Conservation (phyloP, 2,888 invertebrate species). For the Conops quadrifasciatus region DNA sequence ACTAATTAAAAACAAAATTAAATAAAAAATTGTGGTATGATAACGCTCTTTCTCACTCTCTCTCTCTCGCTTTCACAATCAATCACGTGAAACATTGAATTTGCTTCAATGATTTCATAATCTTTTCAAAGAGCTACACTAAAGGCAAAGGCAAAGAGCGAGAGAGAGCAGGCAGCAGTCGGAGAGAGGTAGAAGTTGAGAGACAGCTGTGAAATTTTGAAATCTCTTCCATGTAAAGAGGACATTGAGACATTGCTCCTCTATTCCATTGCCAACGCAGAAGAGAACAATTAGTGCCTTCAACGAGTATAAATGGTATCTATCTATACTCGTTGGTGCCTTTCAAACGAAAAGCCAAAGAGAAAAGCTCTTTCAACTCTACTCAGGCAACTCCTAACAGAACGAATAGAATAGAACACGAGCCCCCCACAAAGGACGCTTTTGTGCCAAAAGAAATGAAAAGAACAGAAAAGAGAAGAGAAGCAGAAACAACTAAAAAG, state of each 20-base stretch:
- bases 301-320: too few relatives aligned
- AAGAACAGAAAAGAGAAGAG: background rate
- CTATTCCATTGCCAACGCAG: background rate
- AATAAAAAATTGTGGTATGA: too few relatives aligned
- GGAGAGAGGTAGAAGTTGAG: background rate
- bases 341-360: background rate
- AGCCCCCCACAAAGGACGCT: slow-evolving; percentile 21
- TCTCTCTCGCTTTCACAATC: background rate
- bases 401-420: too few relatives aligned
- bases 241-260: too few relatives aligned
- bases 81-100: slow-evolving; percentile 14
- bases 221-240: background rate
- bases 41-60: too few relatives aligned
- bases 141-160: background rate
- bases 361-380: slow-evolving; percentile 29
- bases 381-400: too few relatives aligned
- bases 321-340: slow-evolving; percentile 10
- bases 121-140: background rate
- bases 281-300: background rate
- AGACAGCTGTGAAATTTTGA: background rate
- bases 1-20: background rate
- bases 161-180: background rate
- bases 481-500: background rate
- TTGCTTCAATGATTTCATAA: slow-evolving; percentile 20
- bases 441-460: slow-evolving; percentile 14